Percentiles rank a stretch among this genome's conserved stretches.
These are phyloP conservation scores for Colius striatus DNA, from an alignment of 2,113 vertebrate genomes.

Conservation along the genomic window DNA sequence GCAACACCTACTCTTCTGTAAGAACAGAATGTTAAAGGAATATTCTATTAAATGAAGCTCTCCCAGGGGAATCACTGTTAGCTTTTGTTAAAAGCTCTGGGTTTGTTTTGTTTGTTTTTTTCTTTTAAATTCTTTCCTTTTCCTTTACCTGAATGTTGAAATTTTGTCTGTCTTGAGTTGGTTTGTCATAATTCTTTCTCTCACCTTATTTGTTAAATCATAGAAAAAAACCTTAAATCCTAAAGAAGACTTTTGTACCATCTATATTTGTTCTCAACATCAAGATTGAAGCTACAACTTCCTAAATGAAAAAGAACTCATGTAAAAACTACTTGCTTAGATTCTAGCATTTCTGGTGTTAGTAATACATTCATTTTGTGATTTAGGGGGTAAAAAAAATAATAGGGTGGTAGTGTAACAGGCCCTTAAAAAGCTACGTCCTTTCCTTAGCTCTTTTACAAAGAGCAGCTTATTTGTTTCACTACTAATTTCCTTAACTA, in stretches of 20 bases:
- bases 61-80: not conserved
- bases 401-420: not conserved
- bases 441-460: not conserved
- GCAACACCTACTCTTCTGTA: not conserved
- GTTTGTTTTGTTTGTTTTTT: no score
- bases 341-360: not conserved
- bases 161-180: not conserved
- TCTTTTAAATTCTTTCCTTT: not conserved
- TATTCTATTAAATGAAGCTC: not conserved
- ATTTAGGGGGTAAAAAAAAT: not conserved
- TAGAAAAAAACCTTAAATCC: not conserved
- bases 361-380: not conserved
- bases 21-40: not conserved
- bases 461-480: not conserved
- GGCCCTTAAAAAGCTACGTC: not conserved
- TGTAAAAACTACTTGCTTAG: not conserved
- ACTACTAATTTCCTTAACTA: constrained; percentile 22
- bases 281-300: not conserved
- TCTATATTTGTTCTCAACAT: not conserved
- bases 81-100: not conserved
- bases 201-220: not conserved
- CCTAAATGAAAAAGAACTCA: not conserved
- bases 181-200: not conserved
- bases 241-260: not conserved
- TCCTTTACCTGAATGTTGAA: not conserved